Evolutionary conservation across 1,140 invertebrate species (phyloP).

Genomic region (Dufourea novaeangliae): DNA sequence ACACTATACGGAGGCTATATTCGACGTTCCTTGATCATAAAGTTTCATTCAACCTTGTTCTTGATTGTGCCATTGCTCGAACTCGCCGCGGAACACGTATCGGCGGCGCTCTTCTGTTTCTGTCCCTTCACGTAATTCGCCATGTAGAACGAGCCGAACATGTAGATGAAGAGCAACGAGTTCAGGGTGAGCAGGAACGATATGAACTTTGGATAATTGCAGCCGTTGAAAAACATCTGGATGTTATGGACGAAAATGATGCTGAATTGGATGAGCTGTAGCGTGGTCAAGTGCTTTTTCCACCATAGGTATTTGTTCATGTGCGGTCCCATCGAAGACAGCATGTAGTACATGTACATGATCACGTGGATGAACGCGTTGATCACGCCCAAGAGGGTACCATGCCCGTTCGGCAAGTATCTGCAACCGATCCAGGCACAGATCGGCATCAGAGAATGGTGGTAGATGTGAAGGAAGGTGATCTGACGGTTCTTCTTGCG

Average conservation of each 20-base stretch:
- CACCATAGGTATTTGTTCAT: slow-evolving; percentile 93
- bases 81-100: slow-evolving; percentile 45
- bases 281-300: slow-evolving; percentile 93
- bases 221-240: slow-evolving; percentile 84
- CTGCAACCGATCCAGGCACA: slow-evolving; percentile 93
- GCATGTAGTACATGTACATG: slow-evolving; percentile 93
- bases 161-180: slow-evolving; percentile 89
- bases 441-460: slow-evolving; percentile 88
- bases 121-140: slow-evolving; percentile 84
- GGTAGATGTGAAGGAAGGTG: slow-evolving; percentile 89
- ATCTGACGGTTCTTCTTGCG: slow-evolving; percentile 90
- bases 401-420: slow-evolving; percentile 90
- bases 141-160: slow-evolving; percentile 93
- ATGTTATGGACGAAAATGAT: slow-evolving; percentile 88
- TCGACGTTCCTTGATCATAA: background rate
- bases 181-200: slow-evolving; percentile 87
- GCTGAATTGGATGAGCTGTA: slow-evolving; percentile 93
- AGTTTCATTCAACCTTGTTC: slow-evolving; percentile 4
- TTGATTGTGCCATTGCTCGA: background rate
- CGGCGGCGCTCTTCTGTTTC: slow-evolving; percentile 62
- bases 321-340: slow-evolving; percentile 90
- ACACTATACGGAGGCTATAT: background rate
- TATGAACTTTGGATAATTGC: slow-evolving; percentile 86
- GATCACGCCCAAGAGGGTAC: slow-evolving; percentile 90
- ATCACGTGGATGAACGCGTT: slow-evolving; percentile 93